Percentiles rank a stretch among this genome's conserved stretches.
phyloP scores from a whole-genome alignment of 2,888 invertebrate genomes.

The Saturnia japonica region DNA sequence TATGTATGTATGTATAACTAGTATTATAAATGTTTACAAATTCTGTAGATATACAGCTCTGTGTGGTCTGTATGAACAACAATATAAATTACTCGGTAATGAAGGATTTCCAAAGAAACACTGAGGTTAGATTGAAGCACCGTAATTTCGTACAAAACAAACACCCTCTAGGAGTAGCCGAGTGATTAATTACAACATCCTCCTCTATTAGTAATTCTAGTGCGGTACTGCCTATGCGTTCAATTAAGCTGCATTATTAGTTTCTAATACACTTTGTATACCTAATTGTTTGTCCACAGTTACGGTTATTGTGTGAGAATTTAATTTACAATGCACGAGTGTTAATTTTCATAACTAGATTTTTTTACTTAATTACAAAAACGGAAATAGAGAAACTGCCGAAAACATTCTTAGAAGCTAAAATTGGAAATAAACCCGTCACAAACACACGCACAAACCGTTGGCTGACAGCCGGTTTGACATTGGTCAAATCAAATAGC shows the following conservation, averaged over 20 bases:
- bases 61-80: neutral
- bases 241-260: constrained; percentile 3
- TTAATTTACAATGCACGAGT: neutral
- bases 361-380: neutral
- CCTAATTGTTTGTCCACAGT: neutral
- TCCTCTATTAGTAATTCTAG: constrained; percentile 9
- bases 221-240: neutral
- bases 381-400: neutral
- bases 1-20: too few relatives aligned
- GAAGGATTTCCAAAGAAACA: constrained; percentile 10
- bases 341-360: neutral
- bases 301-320: neutral
- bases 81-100: constrained; percentile 9
- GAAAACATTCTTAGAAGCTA: too few relatives aligned
- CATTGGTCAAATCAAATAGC: too few relatives aligned
- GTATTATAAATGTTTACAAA: neutral
- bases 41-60: neutral
- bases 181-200: constrained; percentile 14
- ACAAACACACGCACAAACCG: too few relatives aligned
- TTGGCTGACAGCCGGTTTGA: too few relatives aligned
- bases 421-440: too few relatives aligned
- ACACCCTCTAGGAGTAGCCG: constrained; percentile 13
- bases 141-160: constrained; percentile 12
- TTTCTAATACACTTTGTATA: neutral
- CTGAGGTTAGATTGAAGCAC: constrained; percentile 5